These are phyloP conservation scores for Aselliscus stoliczkanus DNA, from an alignment of 2,797 vertebrate genomes.

Conservation along the genomic window DNA sequence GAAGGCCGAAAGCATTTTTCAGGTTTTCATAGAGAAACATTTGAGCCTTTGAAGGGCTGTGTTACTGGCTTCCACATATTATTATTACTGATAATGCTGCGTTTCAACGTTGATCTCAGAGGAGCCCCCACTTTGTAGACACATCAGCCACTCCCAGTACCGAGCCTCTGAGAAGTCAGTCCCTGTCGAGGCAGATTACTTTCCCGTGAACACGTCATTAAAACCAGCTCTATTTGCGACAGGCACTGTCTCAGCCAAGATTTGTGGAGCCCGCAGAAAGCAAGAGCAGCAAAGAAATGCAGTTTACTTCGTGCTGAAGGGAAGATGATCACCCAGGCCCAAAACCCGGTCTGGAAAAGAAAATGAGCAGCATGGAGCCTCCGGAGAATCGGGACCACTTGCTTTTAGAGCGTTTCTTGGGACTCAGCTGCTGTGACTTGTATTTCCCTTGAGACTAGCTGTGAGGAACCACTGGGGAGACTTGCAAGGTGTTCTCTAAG, in stretches of 20 bases:
- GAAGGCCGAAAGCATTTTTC: not conserved
- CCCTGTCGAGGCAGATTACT: conserved; percentile 16
- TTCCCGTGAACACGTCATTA: not conserved
- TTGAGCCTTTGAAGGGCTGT: not conserved
- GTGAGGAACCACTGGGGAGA: not conserved
- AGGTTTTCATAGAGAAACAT: not conserved
- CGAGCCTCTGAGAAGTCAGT: not conserved
- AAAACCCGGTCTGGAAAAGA: conserved; percentile 17
- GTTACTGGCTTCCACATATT: not conserved
- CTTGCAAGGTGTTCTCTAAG: not conserved
- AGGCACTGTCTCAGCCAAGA: too few species aligned
- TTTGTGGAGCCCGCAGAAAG: not conserved
- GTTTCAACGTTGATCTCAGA: not conserved
- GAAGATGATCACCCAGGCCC: conserved; percentile 41
- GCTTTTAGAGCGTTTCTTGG: not conserved
- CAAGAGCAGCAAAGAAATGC: conserved; percentile 21
- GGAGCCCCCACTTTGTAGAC: not conserved
- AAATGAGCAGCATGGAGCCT: not conserved
- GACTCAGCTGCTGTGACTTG: not conserved
- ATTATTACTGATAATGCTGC: not conserved
- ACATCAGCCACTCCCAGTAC: not conserved
- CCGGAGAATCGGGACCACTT: not conserved
- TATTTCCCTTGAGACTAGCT: not conserved
- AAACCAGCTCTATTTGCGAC: too few species aligned
- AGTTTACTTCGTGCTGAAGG: conserved; percentile 28